A percentile compares a stretch with the other conserved stretches of the same genome.
Conservation (phyloP, 2,888 invertebrate genomes). For the Pantelozetes paolii region DNA sequence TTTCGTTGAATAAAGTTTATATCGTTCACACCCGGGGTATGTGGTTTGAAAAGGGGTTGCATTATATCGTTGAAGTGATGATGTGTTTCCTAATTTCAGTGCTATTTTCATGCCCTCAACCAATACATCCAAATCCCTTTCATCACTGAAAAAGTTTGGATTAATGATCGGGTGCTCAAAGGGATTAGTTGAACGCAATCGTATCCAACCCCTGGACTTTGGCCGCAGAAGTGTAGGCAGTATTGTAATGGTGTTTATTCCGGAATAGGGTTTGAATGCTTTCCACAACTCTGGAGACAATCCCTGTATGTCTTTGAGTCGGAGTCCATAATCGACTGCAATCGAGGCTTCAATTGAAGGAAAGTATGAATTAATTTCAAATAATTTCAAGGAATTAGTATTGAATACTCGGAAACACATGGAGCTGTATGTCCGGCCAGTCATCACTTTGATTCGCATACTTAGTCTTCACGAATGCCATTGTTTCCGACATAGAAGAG, state of each 20-base stretch:
- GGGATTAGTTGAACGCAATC: slow-evolving; percentile 68
- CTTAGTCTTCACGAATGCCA: background rate
- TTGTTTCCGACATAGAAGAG: background rate
- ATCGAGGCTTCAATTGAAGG: background rate
- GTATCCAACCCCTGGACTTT: slow-evolving; percentile 75
- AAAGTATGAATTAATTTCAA: background rate
- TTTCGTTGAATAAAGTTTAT: slow-evolving; percentile 40
- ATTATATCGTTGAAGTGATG: background rate
- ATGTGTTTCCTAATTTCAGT: no score
- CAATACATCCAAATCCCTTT: slow-evolving; percentile 65
- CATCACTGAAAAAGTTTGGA: slow-evolving; percentile 73
- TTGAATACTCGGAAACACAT: background rate
- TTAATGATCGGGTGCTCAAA: slow-evolving; percentile 70
- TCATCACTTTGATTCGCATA: background rate
- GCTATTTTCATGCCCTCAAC: slow-evolving; percentile 61
- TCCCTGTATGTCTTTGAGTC: background rate
- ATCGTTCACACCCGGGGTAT: slow-evolving; percentile 44
- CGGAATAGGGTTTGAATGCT: slow-evolving; percentile 50
- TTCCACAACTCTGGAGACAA: background rate
- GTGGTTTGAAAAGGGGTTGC: slow-evolving; percentile 31
- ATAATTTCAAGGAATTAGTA: background rate
- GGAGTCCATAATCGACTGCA: background rate
- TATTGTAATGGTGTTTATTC: slow-evolving; percentile 68
- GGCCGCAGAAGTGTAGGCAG: slow-evolving; percentile 87
- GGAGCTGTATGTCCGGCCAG: slow-evolving; percentile 5